A percentile compares a stretch with the other conserved stretches of the same genome.
These are phyloP conservation scores for Discoglossus pictus DNA, from an alignment of 2,797 vertebrate genomes.

Conservation along the genomic window DNA sequence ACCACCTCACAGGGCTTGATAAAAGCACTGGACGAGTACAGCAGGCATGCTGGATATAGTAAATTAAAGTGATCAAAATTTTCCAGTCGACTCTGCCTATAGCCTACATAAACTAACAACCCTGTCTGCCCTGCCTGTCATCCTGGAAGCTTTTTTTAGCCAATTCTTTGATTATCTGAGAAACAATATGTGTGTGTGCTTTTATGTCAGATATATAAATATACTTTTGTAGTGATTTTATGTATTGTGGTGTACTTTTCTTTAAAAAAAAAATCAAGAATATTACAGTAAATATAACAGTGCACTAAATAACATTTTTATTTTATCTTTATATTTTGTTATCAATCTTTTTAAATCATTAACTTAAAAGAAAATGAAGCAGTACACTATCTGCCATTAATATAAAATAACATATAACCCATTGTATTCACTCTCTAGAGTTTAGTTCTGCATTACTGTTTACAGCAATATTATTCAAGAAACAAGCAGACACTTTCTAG, in stretches of 20 bases:
- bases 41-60: slow-evolving; percentile 90
- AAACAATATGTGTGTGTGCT: slow-evolving; percentile 59
- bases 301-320: slow-evolving; percentile 10
- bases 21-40: slow-evolving; percentile 86
- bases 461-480: too few relatives aligned
- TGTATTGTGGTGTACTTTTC: slow-evolving; percentile 14
- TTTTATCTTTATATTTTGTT: background rate
- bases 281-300: slow-evolving; percentile 10
- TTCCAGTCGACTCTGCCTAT: slow-evolving; percentile 91
- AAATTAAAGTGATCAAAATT: slow-evolving; percentile 99
- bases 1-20: slow-evolving; percentile 92
- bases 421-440: too few relatives aligned
- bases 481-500: too few relatives aligned
- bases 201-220: slow-evolving; percentile 26
- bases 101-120: slow-evolving; percentile 92
- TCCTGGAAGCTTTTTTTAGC: slow-evolving; percentile 71
- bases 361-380: too few relatives aligned
- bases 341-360: background rate
- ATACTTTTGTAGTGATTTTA: slow-evolving; percentile 24
- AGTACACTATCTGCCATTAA: too few relatives aligned
- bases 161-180: slow-evolving; percentile 65
- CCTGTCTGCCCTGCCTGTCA: slow-evolving; percentile 90
- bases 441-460: too few relatives aligned
- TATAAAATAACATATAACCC: too few relatives aligned
- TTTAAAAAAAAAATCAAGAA: slow-evolving; percentile 20